Base-by-base conservation (phyloP, 2,888 invertebrate genomes). In the Cryptocheilus praepositus region DNA sequence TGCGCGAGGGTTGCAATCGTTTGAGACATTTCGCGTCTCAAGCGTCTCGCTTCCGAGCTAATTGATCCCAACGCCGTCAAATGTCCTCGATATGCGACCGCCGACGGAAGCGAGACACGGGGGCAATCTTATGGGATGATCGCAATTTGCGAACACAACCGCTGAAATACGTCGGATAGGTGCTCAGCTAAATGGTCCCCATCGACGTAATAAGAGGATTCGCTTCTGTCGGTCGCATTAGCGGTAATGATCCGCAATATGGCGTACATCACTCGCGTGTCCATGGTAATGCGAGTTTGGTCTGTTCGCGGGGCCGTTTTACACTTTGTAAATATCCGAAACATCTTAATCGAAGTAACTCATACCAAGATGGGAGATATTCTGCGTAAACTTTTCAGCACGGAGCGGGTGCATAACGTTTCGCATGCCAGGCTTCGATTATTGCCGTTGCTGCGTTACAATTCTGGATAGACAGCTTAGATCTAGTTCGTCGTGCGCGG, bases 121-220 rank as follows among this genome's bases (percentile, higher is more conserved):
- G 46, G 28, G 65, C 69, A 59, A 74, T 74, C 61, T 67, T 63
- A 56, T 67, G 51, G 36, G 71, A 73, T 71, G 71, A 73, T 78
- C 65, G 73, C 73, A 80, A 78, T 80, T 80, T 80, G 74, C 73
- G 60, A 64, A 60, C 36, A 61, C 68, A 45, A 56, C 72, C 64
- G 8, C 22, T 49, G 51, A 25, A 58, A 61, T 56, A 15, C 25
- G 61, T 63, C 49, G 18, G 16, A 49, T 71, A 71, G 72, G 70
- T 73, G 73, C 74, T 71, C 71, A 61, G 57, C 72, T 74, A 68
- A 76, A 74, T 72, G 76, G 73, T 76, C 57, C 70, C 62, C 71
- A 63, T 73, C 54, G 64, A 57, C 61, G 60, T 81, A 79, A 81
- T 79, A 74, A 81, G 73, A 70, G 79, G 74, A 76, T 73, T 70